phyloP scores from a whole-genome alignment of 1,140 invertebrate species.

The roundworm (Caenorhabditis elegans) region DNA sequence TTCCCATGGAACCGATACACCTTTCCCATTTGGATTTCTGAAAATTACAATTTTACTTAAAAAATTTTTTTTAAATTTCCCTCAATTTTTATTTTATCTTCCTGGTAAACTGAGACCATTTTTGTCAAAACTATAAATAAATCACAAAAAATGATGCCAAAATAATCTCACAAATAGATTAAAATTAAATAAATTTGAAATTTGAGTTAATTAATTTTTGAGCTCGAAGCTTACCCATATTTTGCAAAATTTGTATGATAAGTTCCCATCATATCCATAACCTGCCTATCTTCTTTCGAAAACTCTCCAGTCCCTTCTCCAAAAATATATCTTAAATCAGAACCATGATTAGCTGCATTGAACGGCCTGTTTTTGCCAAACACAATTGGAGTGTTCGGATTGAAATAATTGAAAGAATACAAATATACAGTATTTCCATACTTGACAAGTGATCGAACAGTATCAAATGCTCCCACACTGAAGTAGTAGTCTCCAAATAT shows the following conservation, averaged over 20 bases:
- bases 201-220: no score
- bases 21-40: conserved; percentile 26
- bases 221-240: conserved; percentile 55
- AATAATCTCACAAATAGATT: no score
- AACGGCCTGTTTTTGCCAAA: background rate
- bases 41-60: background rate
- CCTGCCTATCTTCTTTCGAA: conserved; percentile 39
- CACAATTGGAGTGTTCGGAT: background rate
- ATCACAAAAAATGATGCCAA: no score
- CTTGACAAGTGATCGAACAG: background rate
- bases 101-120: no score
- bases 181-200: no score
- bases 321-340: conserved; percentile 55
- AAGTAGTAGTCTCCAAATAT: conserved; percentile 2
- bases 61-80: no score
- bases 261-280: conserved; percentile 47
- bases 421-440: conserved; percentile 32
- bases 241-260: conserved; percentile 52
- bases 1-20: background rate
- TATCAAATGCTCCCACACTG: background rate
- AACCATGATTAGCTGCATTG: conserved; percentile 51
- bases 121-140: no score
- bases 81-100: no score
- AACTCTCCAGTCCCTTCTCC: conserved; percentile 38
- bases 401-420: conserved; percentile 38